These are phyloP conservation scores for Coptodon rendalli DNA, from an alignment of 2,113 vertebrate species.

Conservation along the genomic window DNA sequence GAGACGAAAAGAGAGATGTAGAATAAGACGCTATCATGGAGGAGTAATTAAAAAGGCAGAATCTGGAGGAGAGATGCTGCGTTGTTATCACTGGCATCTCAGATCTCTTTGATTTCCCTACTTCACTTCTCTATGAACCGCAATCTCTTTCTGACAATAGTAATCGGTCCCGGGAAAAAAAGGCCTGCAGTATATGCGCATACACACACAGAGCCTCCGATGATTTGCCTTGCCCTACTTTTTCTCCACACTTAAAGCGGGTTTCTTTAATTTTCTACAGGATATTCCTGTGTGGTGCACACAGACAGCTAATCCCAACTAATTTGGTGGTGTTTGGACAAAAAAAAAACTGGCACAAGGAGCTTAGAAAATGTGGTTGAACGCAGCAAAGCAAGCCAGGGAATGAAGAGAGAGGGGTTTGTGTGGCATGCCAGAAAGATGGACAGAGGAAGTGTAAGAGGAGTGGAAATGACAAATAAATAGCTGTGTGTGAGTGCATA, in stretches of 20 bases:
- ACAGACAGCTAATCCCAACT: conserved; percentile 52
- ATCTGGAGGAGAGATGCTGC: conserved; percentile 23
- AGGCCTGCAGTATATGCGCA: neutral
- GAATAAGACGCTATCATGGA: conserved; percentile 30
- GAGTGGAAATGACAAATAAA: conserved; percentile 55
- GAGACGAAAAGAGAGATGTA: neutral
- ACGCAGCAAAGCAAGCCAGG: conserved; percentile 32
- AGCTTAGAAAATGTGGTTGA: conserved; percentile 49
- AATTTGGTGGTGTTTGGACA: conserved; percentile 49
- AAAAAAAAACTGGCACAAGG: conserved; percentile 27
- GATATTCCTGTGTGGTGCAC: conserved; percentile 55
- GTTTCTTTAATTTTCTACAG: conserved; percentile 45
- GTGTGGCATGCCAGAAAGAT: conserved; percentile 45
- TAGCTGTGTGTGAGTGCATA: conserved; percentile 30
- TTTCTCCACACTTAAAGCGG: conserved; percentile 16
- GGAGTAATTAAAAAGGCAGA: conserved; percentile 55
- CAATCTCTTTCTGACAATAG: conserved; percentile 47
- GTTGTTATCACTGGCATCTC: conserved; percentile 52
- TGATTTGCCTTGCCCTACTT: conserved; percentile 40
- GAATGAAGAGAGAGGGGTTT: conserved; percentile 19
- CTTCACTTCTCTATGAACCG: conserved; percentile 46
- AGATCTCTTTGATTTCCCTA: conserved; percentile 58
- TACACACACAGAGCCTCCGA: neutral
- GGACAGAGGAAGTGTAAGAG: conserved; percentile 32
- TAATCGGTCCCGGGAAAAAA: conserved; percentile 31